These are phyloP conservation scores for Meloidogyne floridensis DNA, from an alignment of 1,140 invertebrate species.

Conservation along the genomic window DNA sequence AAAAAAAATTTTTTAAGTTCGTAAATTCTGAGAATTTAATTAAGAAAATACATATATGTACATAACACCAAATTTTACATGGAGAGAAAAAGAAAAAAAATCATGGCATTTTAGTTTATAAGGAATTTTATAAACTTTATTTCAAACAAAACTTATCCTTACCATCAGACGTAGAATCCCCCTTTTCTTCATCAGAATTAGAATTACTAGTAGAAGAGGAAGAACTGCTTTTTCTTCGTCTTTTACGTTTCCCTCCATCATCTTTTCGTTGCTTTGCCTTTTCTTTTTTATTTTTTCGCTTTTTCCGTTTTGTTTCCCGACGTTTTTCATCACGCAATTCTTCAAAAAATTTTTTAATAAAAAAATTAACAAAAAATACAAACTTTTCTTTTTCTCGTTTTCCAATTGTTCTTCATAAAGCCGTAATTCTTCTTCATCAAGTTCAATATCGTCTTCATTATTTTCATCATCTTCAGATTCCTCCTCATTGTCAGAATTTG, in stretches of 20 bases:
- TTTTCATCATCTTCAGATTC: constrained; percentile 17
- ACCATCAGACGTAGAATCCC: constrained; percentile 13
- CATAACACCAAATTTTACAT: no score
- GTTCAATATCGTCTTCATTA: constrained; percentile 7
- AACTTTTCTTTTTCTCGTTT: constrained; percentile 36
- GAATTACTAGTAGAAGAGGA: constrained; percentile 2
- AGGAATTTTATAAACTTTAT: no score
- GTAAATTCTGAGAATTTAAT: no score
- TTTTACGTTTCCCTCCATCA: not conserved
- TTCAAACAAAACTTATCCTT: not conserved
- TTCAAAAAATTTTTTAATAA: constrained; percentile 31
- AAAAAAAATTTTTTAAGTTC: no score
- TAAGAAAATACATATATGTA: no score
- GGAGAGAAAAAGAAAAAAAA: no score
- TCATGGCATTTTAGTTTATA: no score
- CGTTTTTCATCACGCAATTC: constrained; percentile 36
- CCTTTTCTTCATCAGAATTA: constrained; percentile 18
- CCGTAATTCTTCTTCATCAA: constrained; percentile 26
- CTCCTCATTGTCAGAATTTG: constrained; percentile 22
- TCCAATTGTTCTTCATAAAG: constrained; percentile 30
- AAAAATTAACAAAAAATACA: not conserved
- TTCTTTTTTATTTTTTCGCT: constrained; percentile 45
- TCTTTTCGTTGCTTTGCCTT: constrained; percentile 20
- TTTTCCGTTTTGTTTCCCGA: constrained; percentile 38
- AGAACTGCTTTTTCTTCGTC: not conserved